Conservation (phyloP, 2,888 invertebrate species). For the Candidula unifasciata region DNA sequence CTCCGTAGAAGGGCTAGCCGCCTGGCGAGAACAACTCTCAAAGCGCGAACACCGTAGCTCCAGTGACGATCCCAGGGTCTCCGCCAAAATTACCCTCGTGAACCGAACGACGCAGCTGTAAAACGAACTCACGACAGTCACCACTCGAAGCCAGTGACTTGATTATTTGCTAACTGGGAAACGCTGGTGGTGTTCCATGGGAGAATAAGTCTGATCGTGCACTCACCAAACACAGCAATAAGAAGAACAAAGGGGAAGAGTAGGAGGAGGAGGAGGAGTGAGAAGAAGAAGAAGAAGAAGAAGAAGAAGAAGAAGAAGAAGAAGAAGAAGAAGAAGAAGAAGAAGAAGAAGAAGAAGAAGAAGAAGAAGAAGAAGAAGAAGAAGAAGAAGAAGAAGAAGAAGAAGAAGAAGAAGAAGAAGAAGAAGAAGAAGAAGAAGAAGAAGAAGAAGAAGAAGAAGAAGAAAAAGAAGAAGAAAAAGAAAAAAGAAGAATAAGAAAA, state of each 20-base stretch:
- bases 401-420: slow-evolving; percentile 14
- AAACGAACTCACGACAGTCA: too few species aligned
- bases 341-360: neutral
- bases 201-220: too few species aligned
- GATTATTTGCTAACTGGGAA: too few species aligned
- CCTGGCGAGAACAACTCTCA: too few species aligned
- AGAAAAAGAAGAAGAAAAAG: neutral
- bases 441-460: neutral
- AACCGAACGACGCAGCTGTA: too few species aligned
- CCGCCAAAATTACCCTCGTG: too few species aligned
- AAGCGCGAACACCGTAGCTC: too few species aligned
- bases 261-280: neutral
- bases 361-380: neutral
- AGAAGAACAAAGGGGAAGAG: neutral
- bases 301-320: neutral
- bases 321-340: neutral
- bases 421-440: neutral
- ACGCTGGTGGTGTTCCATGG: too few species aligned
- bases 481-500: neutral
- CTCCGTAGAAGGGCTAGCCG: too few species aligned
- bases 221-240: too few species aligned
- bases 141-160: too few species aligned
- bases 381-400: slow-evolving; percentile 18
- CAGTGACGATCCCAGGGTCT: too few species aligned
- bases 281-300: neutral